Conservation (phyloP, 2,888 invertebrate genomes). For the Eustalomyia histrio region DNA sequence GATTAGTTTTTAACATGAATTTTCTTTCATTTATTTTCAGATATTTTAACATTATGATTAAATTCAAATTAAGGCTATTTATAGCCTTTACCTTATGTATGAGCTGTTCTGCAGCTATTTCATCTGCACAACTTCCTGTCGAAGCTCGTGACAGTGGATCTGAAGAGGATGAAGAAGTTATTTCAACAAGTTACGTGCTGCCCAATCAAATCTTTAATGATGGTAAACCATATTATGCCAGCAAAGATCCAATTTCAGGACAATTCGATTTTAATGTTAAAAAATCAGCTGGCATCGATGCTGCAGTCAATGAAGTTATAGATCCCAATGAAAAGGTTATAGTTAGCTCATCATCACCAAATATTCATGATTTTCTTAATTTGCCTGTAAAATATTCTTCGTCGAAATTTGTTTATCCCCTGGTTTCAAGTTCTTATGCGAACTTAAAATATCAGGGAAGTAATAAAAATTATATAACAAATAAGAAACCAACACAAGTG, state of each 20-base stretch:
- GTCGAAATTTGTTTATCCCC: conserved; percentile 84
- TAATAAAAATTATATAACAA: conserved; percentile 80
- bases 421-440: conserved; percentile 86
- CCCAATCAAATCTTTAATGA: conserved; percentile 84
- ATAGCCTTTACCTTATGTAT: conserved; percentile 43
- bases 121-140: conserved; percentile 73
- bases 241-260: conserved; percentile 85
- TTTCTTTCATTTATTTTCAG: conserved; percentile 36
- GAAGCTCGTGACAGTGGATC: conserved; percentile 73
- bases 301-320: conserved; percentile 77
- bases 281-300: conserved; percentile 79
- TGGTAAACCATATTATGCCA: conserved; percentile 85
- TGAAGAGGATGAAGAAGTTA: conserved; percentile 76
- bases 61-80: conserved; percentile 54
- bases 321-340: conserved; percentile 82
- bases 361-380: conserved; percentile 85
- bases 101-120: conserved; percentile 43
- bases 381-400: conserved; percentile 85
- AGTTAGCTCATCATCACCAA: conserved; percentile 82
- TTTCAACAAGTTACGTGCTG: conserved; percentile 76
- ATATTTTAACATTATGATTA: conserved; percentile 53
- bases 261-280: conserved; percentile 83
- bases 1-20: not conserved
- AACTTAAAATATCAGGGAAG: conserved; percentile 86
- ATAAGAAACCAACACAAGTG: conserved; percentile 80